Base-by-base conservation (phyloP, 2,888 invertebrate genomes). In the Meteorus cinctellus region DNA sequence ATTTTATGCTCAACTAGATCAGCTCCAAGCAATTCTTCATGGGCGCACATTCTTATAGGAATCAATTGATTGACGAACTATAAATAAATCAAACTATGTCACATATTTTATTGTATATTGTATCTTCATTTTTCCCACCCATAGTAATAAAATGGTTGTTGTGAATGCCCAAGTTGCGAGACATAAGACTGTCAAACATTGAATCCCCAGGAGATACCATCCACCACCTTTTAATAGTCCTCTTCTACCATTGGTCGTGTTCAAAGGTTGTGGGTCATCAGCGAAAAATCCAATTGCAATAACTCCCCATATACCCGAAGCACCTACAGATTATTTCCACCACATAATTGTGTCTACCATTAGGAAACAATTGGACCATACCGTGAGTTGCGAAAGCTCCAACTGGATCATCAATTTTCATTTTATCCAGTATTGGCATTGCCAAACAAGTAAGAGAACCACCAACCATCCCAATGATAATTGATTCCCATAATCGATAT, bases 331-430 rank as follows among this genome's bases (percentile, higher is more conserved):
- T 72, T 29, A 19, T 41, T 65, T 41, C 16, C 24, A 16, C 19
- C 41, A 27, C 14, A 62, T 41, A 31, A 8, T 51, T 59, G 24
- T 67, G 31, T 67, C 12, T 12, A 62, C 8, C 19, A 34, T 19
- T 27, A 29, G 27, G 16, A 66, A 16, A 45, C 3, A 59, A 16
- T 67, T 14, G 10, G 6, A 36, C 2, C 27, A 67, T 91, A 81
- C 97, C 97, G 86, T 97, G 97, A 1, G 97, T 97, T 0, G 97
- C 93, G 16, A 96, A 94, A 0, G 98, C 98, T 0, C 97, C 97
- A 0, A 98, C 98, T 0, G 98, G 98, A 89, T 96, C 96, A 85
- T 98, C 98, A 0, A 98, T 93, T 12, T 93, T 93, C 78, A 96
- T 85, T 86, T 90, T 92, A 88, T 97, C 97, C 80, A 97, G 93